These are phyloP conservation scores for Pristiophorus japonicus DNA, from an alignment of 2,113 vertebrate species.

Conservation along the genomic window DNA sequence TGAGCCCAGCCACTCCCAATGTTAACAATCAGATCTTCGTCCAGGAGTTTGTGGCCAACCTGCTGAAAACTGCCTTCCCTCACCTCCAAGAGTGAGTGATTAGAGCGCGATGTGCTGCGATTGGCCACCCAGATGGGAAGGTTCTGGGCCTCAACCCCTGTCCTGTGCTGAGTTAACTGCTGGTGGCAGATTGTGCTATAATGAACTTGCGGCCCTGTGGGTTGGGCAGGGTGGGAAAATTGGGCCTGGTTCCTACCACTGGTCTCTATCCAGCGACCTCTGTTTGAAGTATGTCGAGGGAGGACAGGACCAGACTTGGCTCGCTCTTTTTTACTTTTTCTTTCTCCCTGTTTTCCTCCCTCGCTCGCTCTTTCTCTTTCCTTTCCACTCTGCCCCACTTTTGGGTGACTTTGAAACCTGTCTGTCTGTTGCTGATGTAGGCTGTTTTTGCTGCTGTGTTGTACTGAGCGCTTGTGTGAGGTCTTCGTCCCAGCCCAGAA, in stretches of 20 bases:
- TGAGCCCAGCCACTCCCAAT: conserved; percentile 73
- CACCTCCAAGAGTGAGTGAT: conserved; percentile 90
- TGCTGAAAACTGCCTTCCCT: conserved; percentile 95
- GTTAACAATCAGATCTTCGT: conserved; percentile 90
- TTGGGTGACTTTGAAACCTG: no score
- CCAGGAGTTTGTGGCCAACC: conserved; percentile 96
- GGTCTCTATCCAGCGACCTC: no score
- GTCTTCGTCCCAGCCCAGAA: background rate
- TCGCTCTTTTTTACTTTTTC: no score
- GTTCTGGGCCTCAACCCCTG: background rate
- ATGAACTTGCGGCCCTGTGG: background rate
- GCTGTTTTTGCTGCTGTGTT: no score
- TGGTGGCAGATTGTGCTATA: background rate
- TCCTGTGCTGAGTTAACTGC: background rate
- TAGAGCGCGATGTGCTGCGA: background rate
- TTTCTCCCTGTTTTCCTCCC: background rate
- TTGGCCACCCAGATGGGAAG: background rate
- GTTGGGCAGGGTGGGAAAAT: background rate
- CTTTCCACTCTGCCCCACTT: no score
- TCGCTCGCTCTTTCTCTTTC: background rate
- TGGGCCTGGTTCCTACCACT: background rate
- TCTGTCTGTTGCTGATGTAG: no score
- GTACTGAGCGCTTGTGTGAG: no score
- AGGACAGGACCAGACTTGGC: no score
- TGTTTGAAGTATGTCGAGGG: no score